These are phyloP conservation scores for Ectobius pallidus DNA, from an alignment of 2,888 invertebrate genomes.

Conservation along the genomic window DNA sequence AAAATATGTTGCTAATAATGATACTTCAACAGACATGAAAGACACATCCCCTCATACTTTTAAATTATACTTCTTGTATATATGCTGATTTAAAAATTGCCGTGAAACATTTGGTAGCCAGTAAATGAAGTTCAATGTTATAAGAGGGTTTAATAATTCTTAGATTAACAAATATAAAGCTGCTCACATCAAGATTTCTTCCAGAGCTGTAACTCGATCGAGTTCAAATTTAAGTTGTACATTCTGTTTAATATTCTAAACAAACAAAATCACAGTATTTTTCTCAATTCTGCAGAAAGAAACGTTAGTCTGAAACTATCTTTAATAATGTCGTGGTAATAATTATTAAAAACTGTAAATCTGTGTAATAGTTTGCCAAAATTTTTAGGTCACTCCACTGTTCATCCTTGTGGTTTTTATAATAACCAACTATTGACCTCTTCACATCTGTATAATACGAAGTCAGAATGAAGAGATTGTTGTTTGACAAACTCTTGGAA, in stretches of 20 bases:
- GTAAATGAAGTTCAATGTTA: not conserved
- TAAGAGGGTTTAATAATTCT: not conserved
- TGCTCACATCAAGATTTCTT: slow-evolving; percentile 34
- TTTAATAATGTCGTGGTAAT: not conserved
- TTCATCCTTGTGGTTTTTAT: not conserved
- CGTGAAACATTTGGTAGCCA: slow-evolving; percentile 18
- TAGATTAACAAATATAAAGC: slow-evolving; percentile 4
- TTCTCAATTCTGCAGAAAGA: not conserved
- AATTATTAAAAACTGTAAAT: not conserved
- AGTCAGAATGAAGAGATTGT: too few species aligned
- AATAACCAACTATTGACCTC: too few species aligned
- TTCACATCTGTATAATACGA: too few species aligned
- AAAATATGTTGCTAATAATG: too few species aligned
- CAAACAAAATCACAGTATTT: not conserved
- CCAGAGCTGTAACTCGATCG: slow-evolving; percentile 7
- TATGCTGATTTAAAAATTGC: too few species aligned
- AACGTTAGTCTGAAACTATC: not conserved
- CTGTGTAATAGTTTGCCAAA: not conserved
- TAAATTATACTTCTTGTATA: too few species aligned
- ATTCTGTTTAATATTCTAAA: not conserved
- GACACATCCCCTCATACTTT: too few species aligned
- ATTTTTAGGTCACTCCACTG: not conserved
- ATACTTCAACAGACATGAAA: too few species aligned
- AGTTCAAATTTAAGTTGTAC: not conserved
- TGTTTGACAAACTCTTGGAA: not conserved